Conservation (phyloP, 1,140 invertebrate genomes). For the Neoseiulus cucumeris region DNA sequence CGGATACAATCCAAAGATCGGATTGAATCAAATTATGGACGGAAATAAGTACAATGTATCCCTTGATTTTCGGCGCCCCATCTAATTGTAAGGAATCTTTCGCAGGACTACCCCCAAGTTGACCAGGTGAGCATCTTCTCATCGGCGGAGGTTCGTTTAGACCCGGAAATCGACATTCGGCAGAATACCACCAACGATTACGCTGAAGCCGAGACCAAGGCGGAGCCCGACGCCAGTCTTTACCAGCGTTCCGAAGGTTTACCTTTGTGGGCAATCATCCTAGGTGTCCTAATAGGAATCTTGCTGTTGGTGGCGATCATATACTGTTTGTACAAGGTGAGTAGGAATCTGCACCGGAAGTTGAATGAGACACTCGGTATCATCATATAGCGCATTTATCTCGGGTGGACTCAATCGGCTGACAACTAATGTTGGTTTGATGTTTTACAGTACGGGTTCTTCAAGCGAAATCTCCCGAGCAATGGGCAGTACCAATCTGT, state of each 20-base stretch:
- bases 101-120: conserved; percentile 53
- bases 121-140: conserved; percentile 59
- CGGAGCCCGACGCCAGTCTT: conserved; percentile 50
- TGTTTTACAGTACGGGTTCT: conserved; percentile 46
- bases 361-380: background rate
- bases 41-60: no score
- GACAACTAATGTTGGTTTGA: background rate
- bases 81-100: background rate
- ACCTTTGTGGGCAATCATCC: conserved; percentile 59
- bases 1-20: no score
- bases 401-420: background rate
- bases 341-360: background rate
- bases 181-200: conserved; percentile 45
- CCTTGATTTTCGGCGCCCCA: background rate
- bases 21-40: no score
- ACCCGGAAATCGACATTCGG: conserved; percentile 44
- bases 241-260: conserved; percentile 42
- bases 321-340: conserved; percentile 48
- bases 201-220: conserved; percentile 49
- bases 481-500: conserved; percentile 10
- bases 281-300: conserved; percentile 53
- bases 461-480: conserved; percentile 40
- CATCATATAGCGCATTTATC: background rate
- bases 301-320: conserved; percentile 52
- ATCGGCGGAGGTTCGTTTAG: conserved; percentile 46